phyloP scores from a whole-genome alignment of 2,113 vertebrate genomes.

The Hippocampus guttulatus region DNA sequence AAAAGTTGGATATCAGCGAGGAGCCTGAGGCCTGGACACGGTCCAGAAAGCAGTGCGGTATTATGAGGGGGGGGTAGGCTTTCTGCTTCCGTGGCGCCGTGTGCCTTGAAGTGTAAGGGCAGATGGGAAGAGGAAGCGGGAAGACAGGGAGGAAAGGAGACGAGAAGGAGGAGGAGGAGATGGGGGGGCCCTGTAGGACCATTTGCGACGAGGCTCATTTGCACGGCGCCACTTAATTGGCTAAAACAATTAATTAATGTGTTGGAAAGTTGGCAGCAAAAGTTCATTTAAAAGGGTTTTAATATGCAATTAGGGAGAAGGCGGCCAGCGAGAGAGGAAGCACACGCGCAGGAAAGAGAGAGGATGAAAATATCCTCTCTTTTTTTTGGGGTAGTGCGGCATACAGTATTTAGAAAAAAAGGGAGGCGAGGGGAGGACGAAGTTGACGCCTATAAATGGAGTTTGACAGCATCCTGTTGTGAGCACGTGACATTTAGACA shows the following conservation, averaged over 20 bases:
- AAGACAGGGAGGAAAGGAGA: constrained; percentile 48
- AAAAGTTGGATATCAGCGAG: constrained; percentile 57
- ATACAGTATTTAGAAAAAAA: constrained; percentile 29
- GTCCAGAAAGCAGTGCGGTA: constrained; percentile 60
- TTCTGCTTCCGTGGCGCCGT: constrained; percentile 65
- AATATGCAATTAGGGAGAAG: constrained; percentile 78
- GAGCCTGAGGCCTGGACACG: constrained; percentile 52
- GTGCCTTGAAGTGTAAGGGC: constrained; percentile 69
- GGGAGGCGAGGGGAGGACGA: constrained; percentile 13
- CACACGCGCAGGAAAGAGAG: constrained; percentile 17
- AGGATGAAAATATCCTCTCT: constrained; percentile 34
- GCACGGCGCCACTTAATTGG: constrained; percentile 98
- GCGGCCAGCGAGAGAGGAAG: constrained; percentile 61
- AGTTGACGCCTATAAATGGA: constrained; percentile 48
- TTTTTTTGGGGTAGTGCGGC: constrained; percentile 31
- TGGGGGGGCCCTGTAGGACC: constrained; percentile 87
- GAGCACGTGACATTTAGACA: constrained; percentile 53
- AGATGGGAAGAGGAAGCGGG: constrained; percentile 62
- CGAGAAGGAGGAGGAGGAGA: constrained; percentile 40
- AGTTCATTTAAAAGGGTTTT: constrained; percentile 83
- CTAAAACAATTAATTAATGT: constrained; percentile 99
- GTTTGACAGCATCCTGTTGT: constrained; percentile 57
- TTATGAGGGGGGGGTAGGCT: constrained; percentile 57
- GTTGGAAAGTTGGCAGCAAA: constrained; percentile 98
- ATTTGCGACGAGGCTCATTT: constrained; percentile 98